A percentile compares a stretch with the other conserved stretches of the same genome.
Conservation (phyloP, 2,888 invertebrate species). For the Folsomia manolachei region DNA sequence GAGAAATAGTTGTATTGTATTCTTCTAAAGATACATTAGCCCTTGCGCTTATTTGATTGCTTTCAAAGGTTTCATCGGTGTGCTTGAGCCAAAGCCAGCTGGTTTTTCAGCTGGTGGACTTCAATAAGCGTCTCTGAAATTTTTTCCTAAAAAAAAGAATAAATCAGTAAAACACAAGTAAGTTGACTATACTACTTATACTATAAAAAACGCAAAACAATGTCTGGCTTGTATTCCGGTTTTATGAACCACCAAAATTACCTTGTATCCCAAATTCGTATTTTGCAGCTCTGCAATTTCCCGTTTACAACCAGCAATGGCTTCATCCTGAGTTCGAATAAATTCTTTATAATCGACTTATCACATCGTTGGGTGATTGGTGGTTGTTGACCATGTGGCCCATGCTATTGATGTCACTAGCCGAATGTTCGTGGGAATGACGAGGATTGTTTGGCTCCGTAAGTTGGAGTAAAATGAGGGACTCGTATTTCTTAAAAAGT, state of each 20-base stretch:
- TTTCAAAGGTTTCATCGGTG: slow-evolving; percentile 40
- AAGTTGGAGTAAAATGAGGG: slow-evolving; percentile 45
- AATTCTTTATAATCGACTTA: slow-evolving; percentile 49
- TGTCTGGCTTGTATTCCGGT: neutral
- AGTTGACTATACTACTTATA: neutral
- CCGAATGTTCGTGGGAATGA: slow-evolving; percentile 23
- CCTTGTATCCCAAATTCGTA: slow-evolving; percentile 39
- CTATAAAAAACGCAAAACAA: neutral
- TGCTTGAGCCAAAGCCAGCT: slow-evolving; percentile 47
- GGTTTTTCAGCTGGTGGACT: slow-evolving; percentile 49
- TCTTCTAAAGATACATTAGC: slow-evolving; percentile 34
- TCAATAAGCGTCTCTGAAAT: slow-evolving; percentile 44
- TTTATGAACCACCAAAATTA: slow-evolving; percentile 25
- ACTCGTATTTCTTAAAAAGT: slow-evolving; percentile 66
- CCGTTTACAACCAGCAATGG: slow-evolving; percentile 41
- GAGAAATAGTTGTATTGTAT: slow-evolving; percentile 56
- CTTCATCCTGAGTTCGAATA: slow-evolving; percentile 47
- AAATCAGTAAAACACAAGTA: neutral
- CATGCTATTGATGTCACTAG: slow-evolving; percentile 35
- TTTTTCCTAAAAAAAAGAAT: slow-evolving; percentile 24
- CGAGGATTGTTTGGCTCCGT: slow-evolving; percentile 34
- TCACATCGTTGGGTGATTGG: slow-evolving; percentile 49
- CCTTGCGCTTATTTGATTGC: slow-evolving; percentile 26
- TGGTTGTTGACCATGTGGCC: slow-evolving; percentile 46
- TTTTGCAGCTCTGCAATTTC: slow-evolving; percentile 38